phyloP scores from a whole-genome alignment of 1,140 invertebrate species.

The Diuraphis noxia region DNA sequence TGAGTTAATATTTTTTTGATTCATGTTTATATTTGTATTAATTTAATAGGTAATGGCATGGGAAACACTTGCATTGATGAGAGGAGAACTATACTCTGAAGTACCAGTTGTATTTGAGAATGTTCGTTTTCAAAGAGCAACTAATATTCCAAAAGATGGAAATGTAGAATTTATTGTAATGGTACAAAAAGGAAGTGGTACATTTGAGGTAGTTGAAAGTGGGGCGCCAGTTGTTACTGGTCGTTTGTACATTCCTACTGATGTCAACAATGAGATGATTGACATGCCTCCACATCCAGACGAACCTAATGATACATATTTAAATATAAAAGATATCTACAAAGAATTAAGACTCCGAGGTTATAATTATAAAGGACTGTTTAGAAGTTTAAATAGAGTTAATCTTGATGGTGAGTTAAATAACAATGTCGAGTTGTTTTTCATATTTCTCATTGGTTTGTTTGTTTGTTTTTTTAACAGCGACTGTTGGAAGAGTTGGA shows the following conservation, averaged over 20 bases:
- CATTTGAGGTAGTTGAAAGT: conserved; percentile 84
- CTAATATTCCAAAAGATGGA: conserved; percentile 73
- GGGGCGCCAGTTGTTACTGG: conserved; percentile 79
- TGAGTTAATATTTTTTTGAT: not conserved
- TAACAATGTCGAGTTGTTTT: not conserved
- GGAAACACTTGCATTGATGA: conserved; percentile 82
- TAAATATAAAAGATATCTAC: conserved; percentile 78
- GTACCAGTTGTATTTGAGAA: conserved; percentile 84
- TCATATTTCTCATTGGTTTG: not conserved
- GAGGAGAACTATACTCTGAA: conserved; percentile 71
- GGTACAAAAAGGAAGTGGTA: conserved; percentile 79
- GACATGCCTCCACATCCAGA: conserved; percentile 60
- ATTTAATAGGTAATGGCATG: conserved; percentile 70
- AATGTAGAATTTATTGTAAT: conserved; percentile 72
- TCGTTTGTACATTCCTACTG: conserved; percentile 65
- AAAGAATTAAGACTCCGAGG: conserved; percentile 88
- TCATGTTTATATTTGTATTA: conserved; percentile 52
- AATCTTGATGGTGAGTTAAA: conserved; percentile 61
- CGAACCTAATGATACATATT: conserved; percentile 58
- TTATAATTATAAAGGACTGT: conserved; percentile 84
- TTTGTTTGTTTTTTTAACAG: conserved; percentile 56
- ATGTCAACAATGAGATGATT: conserved; percentile 61
- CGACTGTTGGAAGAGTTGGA: conserved; percentile 62
- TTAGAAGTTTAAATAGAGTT: conserved; percentile 67
- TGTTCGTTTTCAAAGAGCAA: conserved; percentile 80